Base-by-base conservation (phyloP, 2,888 invertebrate species). In the Andrena marginata region DNA sequence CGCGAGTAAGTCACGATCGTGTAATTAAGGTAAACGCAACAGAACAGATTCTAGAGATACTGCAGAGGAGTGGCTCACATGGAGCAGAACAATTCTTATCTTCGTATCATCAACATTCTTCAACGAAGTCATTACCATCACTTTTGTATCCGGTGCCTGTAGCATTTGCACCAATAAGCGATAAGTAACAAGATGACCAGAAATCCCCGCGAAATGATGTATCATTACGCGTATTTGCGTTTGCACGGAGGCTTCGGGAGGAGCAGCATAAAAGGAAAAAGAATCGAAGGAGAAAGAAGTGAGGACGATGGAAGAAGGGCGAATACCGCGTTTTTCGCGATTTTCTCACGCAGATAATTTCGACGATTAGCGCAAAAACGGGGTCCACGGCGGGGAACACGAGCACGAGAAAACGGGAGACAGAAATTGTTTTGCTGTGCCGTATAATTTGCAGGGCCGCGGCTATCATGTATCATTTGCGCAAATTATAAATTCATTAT, bases 401-500 rank as follows among this genome's bases (percentile, higher is more conserved):
- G 78, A 69, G 80, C 75, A 80, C 77, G 71, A 80, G 85, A 87
- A 89, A 85, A 87, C 84, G 82, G 86, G 87, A 87, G 87, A 89
- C 88, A 91, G 89, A 91, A 91, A 92, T 90, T 89, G 88, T 92
- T 91, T 85, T 73, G 90, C 90, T 89, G 90, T 85, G 91, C 92
- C 90, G 89, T 93, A 88, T 93, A 93, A 93, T 93, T 93, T 93
- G 90, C 89, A 80, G 87, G 87, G 85, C 92, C 89, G 90, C 90
- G 85, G 83, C 90, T 90, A 92, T 92, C 93, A 91, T 91, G 92
- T 92, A 92, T 93, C 93, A 93, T 93, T 93, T 93, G 90, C 89
- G 86, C 89, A 91, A 93, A 93, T 93, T 93, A 92, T 93, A 93
- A 93, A 93, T 93, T 93, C 93, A 92, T 93, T 93, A 93, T 93